Base-by-base conservation (phyloP, 2,113 vertebrate genomes). In the Corvus cornix region DNA sequence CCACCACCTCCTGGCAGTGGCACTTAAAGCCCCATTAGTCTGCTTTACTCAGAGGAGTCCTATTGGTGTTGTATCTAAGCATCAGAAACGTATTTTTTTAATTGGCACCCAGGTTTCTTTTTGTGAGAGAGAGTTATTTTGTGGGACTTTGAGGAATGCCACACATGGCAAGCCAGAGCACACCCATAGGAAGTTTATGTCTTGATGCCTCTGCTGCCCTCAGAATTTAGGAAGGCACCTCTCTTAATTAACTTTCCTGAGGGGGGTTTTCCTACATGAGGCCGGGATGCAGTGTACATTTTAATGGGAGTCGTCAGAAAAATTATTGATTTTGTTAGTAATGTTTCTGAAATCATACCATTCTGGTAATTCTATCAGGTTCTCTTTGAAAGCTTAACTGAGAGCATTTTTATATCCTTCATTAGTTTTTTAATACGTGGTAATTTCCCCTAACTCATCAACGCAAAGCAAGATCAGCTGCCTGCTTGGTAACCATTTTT, bases 251-350 rank as follows among this genome's bases (percentile, higher is more conserved):
- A 52, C 64, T 84, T 96, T 70, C 63, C 93, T 86, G 89, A 93
- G 74, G 28, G 37, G 31, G n/a, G 88, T 89, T 96, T 78, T 78
- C 63, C 46, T 78, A 31, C 33, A 52, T 59, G 49, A 80, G 48
- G 43, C 82, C 35, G 79, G 76, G 87, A 92, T 90, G 92, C 84
- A 58, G 63, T 83, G 87, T 82, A 79, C 94, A 91, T 96, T 96
- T 94, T 96, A 96, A 97, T 90, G 67, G 51, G 52, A 92, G 41
- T 48, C 96, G 92, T 95, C 90, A 94, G 74, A 74, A 70, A 67
- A 94, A 93, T 89, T 96, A 97, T 93, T 96, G 97, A 98, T 97
- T 97, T 89, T 73, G 18, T 92, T 90, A 90, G 70, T 90, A 97
- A 96, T 86, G 90, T 76, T 95, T 97, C 94, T 97, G 76, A 95